These are phyloP conservation scores for Pantherophis guttatus DNA, from an alignment of 2,113 vertebrate species.

Conservation along the genomic window DNA sequence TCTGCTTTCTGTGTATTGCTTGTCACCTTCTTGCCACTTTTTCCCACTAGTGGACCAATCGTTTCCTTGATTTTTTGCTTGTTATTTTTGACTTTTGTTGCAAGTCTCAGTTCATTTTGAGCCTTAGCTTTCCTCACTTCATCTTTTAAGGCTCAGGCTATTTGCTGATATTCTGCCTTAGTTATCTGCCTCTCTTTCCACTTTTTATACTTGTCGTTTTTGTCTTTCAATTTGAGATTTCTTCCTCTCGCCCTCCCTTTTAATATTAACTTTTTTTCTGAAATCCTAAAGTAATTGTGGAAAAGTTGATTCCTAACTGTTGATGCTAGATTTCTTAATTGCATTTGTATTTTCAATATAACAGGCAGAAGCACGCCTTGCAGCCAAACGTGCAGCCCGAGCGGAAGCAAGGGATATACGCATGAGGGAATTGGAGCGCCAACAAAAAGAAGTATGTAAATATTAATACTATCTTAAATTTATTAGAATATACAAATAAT, in stretches of 20 bases:
- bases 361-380: constrained; percentile 94
- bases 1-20: no score
- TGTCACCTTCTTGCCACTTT: no score
- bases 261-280: not conserved
- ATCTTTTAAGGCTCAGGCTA: no score
- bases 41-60: no score
- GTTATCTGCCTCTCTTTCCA: no score
- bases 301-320: not conserved
- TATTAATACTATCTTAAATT: not conserved
- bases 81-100: no score
- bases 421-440: constrained; percentile 94
- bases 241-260: not conserved
- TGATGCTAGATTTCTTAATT: not conserved
- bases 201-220: no score
- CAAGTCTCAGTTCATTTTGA: no score
- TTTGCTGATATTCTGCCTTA: no score
- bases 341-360: constrained; percentile 1
- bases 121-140: no score
- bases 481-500: not conserved
- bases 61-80: no score
- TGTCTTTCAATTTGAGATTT: no score
- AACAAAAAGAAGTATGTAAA: constrained; percentile 90
- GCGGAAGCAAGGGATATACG: constrained; percentile 97
- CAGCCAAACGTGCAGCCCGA: constrained; percentile 92
- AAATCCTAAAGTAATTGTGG: not conserved